A percentile compares a stretch with the other conserved stretches of the same genome.
These are phyloP conservation scores for Phyllotreta cruciferae DNA, from an alignment of 2,888 invertebrate genomes.

Conservation along the genomic window DNA sequence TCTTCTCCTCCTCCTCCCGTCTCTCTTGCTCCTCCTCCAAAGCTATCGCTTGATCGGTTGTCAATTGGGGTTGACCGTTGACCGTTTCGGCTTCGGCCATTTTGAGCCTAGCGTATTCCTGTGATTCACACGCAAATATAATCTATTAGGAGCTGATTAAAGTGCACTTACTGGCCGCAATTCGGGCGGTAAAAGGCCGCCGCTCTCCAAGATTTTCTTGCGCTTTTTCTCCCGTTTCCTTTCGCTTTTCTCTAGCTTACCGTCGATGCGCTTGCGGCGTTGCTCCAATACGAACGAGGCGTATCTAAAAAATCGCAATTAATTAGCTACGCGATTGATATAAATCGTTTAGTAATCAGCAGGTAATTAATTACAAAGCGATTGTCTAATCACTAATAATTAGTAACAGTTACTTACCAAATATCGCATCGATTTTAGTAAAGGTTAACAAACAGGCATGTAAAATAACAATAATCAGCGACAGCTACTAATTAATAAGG, in stretches of 20 bases:
- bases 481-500: too few species aligned
- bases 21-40: constrained; percentile 68
- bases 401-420: not conserved
- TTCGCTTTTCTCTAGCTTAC: constrained; percentile 77
- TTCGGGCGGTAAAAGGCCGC: constrained; percentile 51
- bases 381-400: constrained; percentile 2
- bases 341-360: not conserved
- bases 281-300: constrained; percentile 73
- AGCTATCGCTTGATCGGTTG: constrained; percentile 64
- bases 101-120: constrained; percentile 25
- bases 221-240: constrained; percentile 75
- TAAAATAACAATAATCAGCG: too few species aligned
- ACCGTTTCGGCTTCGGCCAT: constrained; percentile 46
- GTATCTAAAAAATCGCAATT: constrained; percentile 56
- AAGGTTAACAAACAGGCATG: too few species aligned
- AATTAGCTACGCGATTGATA: not conserved
- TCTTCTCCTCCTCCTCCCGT: constrained; percentile 72
- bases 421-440: too few species aligned
- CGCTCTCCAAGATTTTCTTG: constrained; percentile 65
- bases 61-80: constrained; percentile 58
- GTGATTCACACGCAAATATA: not conserved
- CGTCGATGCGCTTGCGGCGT: constrained; percentile 72
- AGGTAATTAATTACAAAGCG: not conserved
- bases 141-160: not conserved
- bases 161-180: constrained; percentile 47